A percentile compares a stretch with the other conserved stretches of the same genome.
Conservation (phyloP, 92 coral and sea anemone species). For the Actinostola sp. region DNA sequence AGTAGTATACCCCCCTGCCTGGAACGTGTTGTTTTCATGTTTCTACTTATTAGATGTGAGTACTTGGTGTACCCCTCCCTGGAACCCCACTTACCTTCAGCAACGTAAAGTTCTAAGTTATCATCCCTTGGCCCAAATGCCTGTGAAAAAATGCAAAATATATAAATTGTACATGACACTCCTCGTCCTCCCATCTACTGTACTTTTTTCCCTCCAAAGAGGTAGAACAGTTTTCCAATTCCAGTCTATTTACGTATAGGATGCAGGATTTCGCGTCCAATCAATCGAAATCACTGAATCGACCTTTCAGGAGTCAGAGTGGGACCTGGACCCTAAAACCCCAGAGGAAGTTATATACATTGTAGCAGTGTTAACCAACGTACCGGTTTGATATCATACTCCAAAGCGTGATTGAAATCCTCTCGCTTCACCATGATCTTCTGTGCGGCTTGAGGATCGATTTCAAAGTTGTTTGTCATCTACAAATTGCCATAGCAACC, state of each 20-base stretch:
- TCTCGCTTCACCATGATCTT: constrained; percentile 75
- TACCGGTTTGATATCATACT: constrained; percentile 93
- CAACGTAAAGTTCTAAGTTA: constrained; percentile 86
- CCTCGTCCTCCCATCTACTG: too few species aligned
- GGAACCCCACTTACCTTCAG: constrained; percentile 73
- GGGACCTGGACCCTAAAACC: too few species aligned
- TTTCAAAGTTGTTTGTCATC: constrained; percentile 95
- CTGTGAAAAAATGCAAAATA: constrained; percentile 31
- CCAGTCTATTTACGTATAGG: too few species aligned
- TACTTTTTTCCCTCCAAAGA: too few species aligned
- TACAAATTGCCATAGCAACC: too few species aligned
- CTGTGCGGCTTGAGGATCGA: constrained; percentile 89
- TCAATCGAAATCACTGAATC: too few species aligned
- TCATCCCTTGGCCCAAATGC: constrained; percentile 99
- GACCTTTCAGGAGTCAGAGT: too few species aligned
- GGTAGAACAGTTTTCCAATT: too few species aligned
- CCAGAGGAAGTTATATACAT: background rate
- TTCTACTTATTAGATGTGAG: too few species aligned
- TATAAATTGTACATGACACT: background rate
- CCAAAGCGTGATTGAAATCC: constrained; percentile 93
- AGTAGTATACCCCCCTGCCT: too few species aligned
- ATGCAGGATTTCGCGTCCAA: too few species aligned
- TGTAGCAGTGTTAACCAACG: background rate
- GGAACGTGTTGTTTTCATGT: too few species aligned
- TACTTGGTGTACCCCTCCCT: background rate